Evolutionary conservation across 2,113 vertebrate species (phyloP), one percentile per base, ranked within the genome.

Genomic region (Cyanocitta stelleri): DNA sequence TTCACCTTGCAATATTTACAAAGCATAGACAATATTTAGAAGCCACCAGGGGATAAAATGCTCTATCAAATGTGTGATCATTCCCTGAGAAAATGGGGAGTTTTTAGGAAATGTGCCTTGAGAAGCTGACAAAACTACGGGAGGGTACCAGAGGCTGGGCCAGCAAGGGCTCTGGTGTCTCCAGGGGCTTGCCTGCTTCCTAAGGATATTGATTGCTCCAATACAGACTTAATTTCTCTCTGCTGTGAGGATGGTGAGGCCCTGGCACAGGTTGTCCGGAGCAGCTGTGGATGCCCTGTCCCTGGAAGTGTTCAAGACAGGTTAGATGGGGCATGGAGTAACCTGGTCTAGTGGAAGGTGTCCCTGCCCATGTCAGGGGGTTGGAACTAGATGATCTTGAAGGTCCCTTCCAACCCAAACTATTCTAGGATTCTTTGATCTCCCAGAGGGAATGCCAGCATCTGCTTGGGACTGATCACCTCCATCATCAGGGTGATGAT

Each of bases 1-100:
- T 46, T 63, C 24, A 8, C 54, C 32, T 39, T 84, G 51, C 61
- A 64, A 30, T 85, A 79, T 81, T 95, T 90, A 77, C 68, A 93
- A 81, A 32, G 41, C 6, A 10, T 43, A 74, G 67, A 78, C 56
- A 67, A 72, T 82, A 81, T 67, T 93, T 89, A 77, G 75, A 95
- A 93, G 61, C 69, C 59, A 64, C 41, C 39, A 3, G 63, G 63
- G 76, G 33, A 84, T 88, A 75, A 93, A 94, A 61, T 2, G 1
- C 43, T 87, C 22, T 39, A n/a, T 48, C 51, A 78, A 71, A 77
- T 20, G 59, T 66, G 32, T 3, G 1, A 44, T 51, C 3, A 1
- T 46, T 81, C 61, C 13, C 58, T 59, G 51, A 59, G 41, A 44
- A 89, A 71, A 58, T 3, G 6, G 44, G 29, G 39, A 26, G 16